These are phyloP conservation scores for Cherax quadricarinatus DNA, from an alignment of 1,140 invertebrate genomes.

Conservation along the genomic window DNA sequence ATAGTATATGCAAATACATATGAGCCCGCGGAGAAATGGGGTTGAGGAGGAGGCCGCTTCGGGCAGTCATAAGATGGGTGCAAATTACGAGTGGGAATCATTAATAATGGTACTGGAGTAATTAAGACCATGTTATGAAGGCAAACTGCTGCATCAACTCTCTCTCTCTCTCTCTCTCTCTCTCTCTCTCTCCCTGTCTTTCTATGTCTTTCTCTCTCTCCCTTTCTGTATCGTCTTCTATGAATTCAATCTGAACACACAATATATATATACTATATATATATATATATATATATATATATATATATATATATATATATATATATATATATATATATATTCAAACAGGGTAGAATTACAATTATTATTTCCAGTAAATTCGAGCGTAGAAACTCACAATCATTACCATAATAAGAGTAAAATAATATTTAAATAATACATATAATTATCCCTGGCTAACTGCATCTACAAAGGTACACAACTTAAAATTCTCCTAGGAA, in stretches of 20 bases:
- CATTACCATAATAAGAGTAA: neutral
- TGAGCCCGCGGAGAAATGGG: slow-evolving; percentile 51
- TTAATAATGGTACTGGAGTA: slow-evolving; percentile 69
- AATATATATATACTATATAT: slow-evolving; percentile 24
- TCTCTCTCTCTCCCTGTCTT: slow-evolving; percentile 35
- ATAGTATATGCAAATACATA: slow-evolving; percentile 66
- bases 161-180: slow-evolving; percentile 51
- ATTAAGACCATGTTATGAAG: slow-evolving; percentile 65
- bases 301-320: slow-evolving; percentile 33
- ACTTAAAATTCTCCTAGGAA: neutral
- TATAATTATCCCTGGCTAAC: slow-evolving; percentile 16
- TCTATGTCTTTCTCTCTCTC: slow-evolving; percentile 28
- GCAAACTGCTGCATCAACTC: slow-evolving; percentile 61
- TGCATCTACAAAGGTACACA: neutral
- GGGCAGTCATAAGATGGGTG: slow-evolving; percentile 41
- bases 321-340: slow-evolving; percentile 33
- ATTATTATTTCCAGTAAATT: neutral
- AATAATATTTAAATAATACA: slow-evolving; percentile 2
- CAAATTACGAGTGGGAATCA: slow-evolving; percentile 55
- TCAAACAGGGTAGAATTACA: neutral
- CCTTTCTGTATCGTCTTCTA: neutral
- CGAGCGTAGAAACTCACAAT: neutral
- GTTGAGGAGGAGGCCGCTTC: neutral
- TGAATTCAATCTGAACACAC: too few relatives aligned
- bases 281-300: slow-evolving; percentile 20